Evolutionary conservation across 2,113 vertebrate species (phyloP), one percentile per base, ranked within the genome.

Genomic region (Myotis lucifugus): DNA sequence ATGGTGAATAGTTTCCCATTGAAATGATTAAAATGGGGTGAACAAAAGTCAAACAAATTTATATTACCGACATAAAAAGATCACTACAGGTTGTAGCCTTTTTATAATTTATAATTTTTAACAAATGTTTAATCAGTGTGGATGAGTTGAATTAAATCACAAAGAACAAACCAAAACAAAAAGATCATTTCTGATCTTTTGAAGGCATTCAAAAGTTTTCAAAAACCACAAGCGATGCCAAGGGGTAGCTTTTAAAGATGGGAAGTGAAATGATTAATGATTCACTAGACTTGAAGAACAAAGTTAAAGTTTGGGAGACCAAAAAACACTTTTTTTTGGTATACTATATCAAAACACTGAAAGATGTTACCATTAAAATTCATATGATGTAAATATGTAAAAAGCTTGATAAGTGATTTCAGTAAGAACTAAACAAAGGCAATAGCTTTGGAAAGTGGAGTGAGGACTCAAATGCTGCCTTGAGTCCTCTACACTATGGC

Each of bases 161-260:
- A 79, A 94, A 92, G 5, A 93, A 92, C 23, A 87, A 94, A 32
- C 25, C 32, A 21, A 15, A 82, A 81, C 21, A 48, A 32, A 92
- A 27, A 92, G 4, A 54, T 93, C 14, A 91, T 82, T 46, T 85
- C 48, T 73, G 32, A 72, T 88, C 37, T 91, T 82, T 66, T 87
- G 48, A 90, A 42, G 23, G 56, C 54, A 84, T 76, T 90, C 46
- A 81, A 66, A 74, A 42, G 14, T 94, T 67, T 94, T 73, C 13
- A 25, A 93, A 90, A 94, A 79, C 27, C 54, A 79, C 1, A 64
- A 74, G 48, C 25, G 32, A 83, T 84, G 50, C 78, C 50, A 93
- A 59, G 21, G 29, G 18, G 6, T 82, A 84, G 25, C 6, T 85
- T 93, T 64, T 48, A 85, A 88, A 96, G 37, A 76, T 56, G 34